phyloP scores from a whole-genome alignment of 2,113 vertebrate genomes.

The Origma solitaria region DNA sequence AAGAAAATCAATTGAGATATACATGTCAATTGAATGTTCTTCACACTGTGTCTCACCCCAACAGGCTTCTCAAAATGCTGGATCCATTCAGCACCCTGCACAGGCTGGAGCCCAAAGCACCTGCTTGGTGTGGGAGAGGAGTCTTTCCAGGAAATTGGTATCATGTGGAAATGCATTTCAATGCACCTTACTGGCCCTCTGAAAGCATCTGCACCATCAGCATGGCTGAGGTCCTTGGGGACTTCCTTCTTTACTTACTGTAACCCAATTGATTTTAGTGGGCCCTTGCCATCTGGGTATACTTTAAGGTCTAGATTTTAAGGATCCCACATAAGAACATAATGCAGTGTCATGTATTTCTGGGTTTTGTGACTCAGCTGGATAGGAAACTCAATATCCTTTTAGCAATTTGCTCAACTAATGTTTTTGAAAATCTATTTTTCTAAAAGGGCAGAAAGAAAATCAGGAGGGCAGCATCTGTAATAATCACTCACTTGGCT shows the following conservation, averaged over 20 bases:
- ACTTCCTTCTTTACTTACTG: background rate
- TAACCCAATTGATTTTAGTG: background rate
- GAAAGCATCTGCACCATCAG: background rate
- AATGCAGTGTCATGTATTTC: background rate
- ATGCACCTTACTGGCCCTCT: accelerated
- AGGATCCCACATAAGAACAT: background rate
- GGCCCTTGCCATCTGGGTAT: background rate
- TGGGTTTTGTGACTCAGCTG: background rate
- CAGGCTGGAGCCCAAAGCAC: background rate
- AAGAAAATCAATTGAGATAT: background rate
- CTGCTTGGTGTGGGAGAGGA: background rate
- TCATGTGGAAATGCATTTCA: background rate
- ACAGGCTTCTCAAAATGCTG: background rate
- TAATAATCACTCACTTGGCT: background rate
- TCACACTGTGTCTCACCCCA: background rate
- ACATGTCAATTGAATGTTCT: accelerated
- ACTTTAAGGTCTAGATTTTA: background rate
- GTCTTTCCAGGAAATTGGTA: background rate
- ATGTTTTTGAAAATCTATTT: background rate
- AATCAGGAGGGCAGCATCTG: background rate
- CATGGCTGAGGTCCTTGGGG: background rate
- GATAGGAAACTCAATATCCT: background rate
- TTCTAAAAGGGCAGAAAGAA: background rate
- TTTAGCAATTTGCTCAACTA: background rate
- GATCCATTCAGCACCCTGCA: background rate